Conservation (phyloP, 2,113 vertebrate genomes). For the Garra rufa region DNA sequence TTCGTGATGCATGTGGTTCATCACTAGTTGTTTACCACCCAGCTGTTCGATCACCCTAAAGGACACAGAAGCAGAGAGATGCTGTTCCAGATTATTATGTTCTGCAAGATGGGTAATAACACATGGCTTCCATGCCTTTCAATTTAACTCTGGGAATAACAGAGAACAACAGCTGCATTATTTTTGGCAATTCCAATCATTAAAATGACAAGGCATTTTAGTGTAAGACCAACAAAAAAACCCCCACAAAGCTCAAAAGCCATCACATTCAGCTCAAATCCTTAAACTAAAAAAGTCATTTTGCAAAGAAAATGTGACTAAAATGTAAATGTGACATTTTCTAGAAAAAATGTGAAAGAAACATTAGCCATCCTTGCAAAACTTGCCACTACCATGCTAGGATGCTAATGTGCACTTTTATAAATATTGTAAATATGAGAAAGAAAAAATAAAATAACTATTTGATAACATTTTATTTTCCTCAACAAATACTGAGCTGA, state of each 20-base stretch:
- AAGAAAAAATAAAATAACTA: background rate
- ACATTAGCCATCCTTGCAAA: background rate
- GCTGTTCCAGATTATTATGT: constrained; percentile 23
- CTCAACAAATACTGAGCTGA: background rate
- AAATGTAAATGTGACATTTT: background rate
- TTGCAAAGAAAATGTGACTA: background rate
- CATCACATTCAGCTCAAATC: too few relatives aligned
- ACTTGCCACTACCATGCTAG: background rate
- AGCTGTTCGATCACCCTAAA: constrained; percentile 96
- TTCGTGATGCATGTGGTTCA: constrained; percentile 99
- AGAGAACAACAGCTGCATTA: constrained; percentile 13
- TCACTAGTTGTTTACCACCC: constrained; percentile 97
- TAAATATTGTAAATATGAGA: background rate
- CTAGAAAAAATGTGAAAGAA: background rate
- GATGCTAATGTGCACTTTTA: too few relatives aligned
- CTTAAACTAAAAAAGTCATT: background rate
- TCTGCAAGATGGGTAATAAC: constrained; percentile 23
- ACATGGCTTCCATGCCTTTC: background rate
- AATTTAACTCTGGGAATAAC: constrained; percentile 18
- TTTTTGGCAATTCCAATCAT: constrained; percentile 29
- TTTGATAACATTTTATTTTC: background rate
- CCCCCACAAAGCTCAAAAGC: background rate
- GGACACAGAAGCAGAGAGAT: background rate
- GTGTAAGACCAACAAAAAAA: background rate
- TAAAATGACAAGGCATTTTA: constrained; percentile 10